Base-by-base conservation (phyloP, 2,888 invertebrate species). In the Drosophila differens region DNA sequence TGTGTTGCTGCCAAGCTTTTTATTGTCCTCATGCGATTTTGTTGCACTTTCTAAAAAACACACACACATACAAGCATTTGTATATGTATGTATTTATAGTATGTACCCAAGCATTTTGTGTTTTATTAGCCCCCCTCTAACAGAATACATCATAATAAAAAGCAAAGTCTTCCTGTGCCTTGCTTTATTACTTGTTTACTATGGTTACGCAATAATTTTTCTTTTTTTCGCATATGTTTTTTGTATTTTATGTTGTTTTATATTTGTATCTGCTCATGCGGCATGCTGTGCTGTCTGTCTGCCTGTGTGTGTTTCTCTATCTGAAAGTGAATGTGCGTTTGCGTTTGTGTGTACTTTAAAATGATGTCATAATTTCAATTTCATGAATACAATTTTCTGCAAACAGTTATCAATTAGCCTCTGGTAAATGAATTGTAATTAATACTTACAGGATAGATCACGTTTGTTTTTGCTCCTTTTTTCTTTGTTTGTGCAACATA, bases 181-280 rank as follows among this genome's bases (percentile, higher is more conserved):
- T 71, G 71, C 74, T 79, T 77, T 82, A 74, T 75, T 68, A 76
- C 74, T 79, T 75, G 81, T 78, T 74, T 79, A 79, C 79, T 65
- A 47, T 71, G 55, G 65, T 71, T 63, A 61, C 63, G 63, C 53
- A 62, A 22, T 64, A 33, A 14, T 58, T 67, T 68, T 62, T 51
- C 25, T 22, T 54, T 64, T 64, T 19, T 30, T 32, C 16, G 10
- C 6, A 6, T 52, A 44, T 49, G 19, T 53, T 60, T 53, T 19
- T 60, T 73, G 41, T 51, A 49, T 51, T 28, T 57, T 68, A 22
- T 19, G 28, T 14, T 35, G 16, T 47, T 47, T 39, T 52, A 19
- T 41, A 59, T 62, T 33, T 67, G 66, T 47, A 64, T 63, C 49
- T 74, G 64, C 67, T 73, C 52, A 52, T 78, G 64, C 53, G 70